phyloP scores from a whole-genome alignment of 2,113 vertebrate genomes.

The Sphyrna mokarran region DNA sequence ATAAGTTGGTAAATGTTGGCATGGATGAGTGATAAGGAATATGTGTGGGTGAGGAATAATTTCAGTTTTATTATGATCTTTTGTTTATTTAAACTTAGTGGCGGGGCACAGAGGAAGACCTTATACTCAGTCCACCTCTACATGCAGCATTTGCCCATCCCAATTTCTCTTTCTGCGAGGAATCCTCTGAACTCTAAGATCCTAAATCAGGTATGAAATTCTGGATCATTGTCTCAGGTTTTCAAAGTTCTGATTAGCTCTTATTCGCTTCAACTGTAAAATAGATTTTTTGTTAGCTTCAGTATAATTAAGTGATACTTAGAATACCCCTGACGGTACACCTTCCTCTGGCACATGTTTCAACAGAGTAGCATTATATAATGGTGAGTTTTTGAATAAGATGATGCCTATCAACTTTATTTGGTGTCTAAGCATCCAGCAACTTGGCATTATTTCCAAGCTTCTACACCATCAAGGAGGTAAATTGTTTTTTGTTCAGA shows the following conservation, averaged over 20 bases:
- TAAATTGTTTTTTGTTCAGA: background rate
- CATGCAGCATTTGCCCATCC: too few species aligned
- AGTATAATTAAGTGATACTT: background rate
- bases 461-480: background rate
- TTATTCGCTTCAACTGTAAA: background rate
- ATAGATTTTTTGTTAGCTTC: background rate
- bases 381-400: background rate
- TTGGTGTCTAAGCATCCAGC: background rate
- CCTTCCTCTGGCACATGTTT: background rate
- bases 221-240: background rate
- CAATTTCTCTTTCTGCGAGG: too few species aligned
- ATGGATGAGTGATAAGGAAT: too few species aligned
- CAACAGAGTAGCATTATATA: background rate
- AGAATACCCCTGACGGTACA: background rate
- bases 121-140: too few species aligned
- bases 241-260: background rate
- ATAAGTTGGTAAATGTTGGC: too few species aligned
- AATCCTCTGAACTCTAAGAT: too few species aligned
- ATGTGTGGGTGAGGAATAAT: too few species aligned
- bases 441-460: background rate
- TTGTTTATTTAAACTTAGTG: too few species aligned
- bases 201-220: too few species aligned
- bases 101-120: too few species aligned
- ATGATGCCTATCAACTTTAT: background rate
- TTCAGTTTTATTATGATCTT: too few species aligned